Base-by-base conservation (phyloP, 2,797 vertebrate species). In the Siniperca scherzeri region DNA sequence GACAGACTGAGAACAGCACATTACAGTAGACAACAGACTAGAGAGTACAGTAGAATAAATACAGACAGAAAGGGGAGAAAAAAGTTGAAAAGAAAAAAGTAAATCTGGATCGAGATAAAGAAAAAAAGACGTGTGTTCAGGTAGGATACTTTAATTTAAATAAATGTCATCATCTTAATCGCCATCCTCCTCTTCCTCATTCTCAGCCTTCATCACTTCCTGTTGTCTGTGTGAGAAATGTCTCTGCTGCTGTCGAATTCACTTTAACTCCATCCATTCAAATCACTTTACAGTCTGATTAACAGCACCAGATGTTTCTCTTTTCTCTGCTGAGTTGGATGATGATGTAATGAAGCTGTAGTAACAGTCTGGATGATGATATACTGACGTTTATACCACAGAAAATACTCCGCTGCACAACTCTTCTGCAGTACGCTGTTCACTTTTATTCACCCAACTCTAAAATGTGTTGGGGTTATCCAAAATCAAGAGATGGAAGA, bases 231-330 rank as follows among this genome's bases (percentile, higher is more conserved):
- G 61, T 62, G 74, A 30, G 66, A 71, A 71, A 57, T 3, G 42
- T 74, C 16, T 30, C 16, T 30, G 74, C 76, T 55, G 60, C 79
- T 60, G 83, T 81, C 21, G 9, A 80, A 77, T 87, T 86, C 77
- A 52, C 80, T 81, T 83, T 57, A 71, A 57, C 64, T 13, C 64
- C 70, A 38, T 67, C 30, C 25, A 11, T 60, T 86, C 38, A 5
- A 82, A 88, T 89, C 70, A 59, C 53, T 83, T 87, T 33, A 88
- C 81, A 82, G 87, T 81, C 90, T 91, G 86, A 89, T 87, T 81
- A 85, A 74, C 86, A 74, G 61, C 42, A 62, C 57, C 86, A 91
- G 88, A 89, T 90, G 86, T 85, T 88, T 77, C 67, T 83, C 73
- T 59, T 57, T 53, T 72, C 76, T 70, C 79, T 61, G 69, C 78